A percentile compares a stretch with the other conserved stretches of the same genome.
Conservation (phyloP, 2,888 invertebrate species). For the Leucophenga maculata region DNA sequence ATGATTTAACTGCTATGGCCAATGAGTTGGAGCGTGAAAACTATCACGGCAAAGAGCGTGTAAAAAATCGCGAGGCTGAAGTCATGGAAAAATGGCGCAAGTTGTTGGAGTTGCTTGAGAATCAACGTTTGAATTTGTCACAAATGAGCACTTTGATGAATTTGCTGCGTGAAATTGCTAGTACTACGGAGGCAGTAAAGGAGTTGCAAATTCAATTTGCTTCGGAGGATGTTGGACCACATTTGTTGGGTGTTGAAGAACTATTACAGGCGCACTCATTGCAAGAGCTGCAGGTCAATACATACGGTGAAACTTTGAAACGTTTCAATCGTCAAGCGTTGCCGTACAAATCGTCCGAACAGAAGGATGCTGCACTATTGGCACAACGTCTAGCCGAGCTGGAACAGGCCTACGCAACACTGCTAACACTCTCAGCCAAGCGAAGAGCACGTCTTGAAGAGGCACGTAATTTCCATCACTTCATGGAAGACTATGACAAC, state of each 20-base stretch:
- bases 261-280: constrained; percentile 93
- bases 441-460: constrained; percentile 90
- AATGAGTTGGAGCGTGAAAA: constrained; percentile 91
- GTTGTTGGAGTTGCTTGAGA: constrained; percentile 86
- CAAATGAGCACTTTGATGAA: constrained; percentile 89
- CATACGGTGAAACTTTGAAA: constrained; percentile 88
- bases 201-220: constrained; percentile 83
- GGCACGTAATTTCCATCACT: constrained; percentile 93
- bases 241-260: constrained; percentile 95
- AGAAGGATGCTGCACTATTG: constrained; percentile 76
- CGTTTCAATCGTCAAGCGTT: constrained; percentile 81
- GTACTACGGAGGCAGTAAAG: constrained; percentile 85
- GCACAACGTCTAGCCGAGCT: constrained; percentile 83
- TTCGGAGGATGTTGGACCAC: constrained; percentile 92
- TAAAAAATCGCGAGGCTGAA: constrained; percentile 76
- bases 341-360: constrained; percentile 75
- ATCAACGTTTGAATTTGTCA: constrained; percentile 83
- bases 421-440: constrained; percentile 72
- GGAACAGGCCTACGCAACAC: constrained; percentile 83
- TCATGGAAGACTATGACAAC: constrained; percentile 96
- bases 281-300: constrained; percentile 91
- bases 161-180: constrained; percentile 92
- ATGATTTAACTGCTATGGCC: constrained; percentile 94
- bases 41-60: constrained; percentile 90
- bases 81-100: constrained; percentile 91